Base-by-base conservation (phyloP, 2,113 vertebrate species). In the Scomber scombrus region DNA sequence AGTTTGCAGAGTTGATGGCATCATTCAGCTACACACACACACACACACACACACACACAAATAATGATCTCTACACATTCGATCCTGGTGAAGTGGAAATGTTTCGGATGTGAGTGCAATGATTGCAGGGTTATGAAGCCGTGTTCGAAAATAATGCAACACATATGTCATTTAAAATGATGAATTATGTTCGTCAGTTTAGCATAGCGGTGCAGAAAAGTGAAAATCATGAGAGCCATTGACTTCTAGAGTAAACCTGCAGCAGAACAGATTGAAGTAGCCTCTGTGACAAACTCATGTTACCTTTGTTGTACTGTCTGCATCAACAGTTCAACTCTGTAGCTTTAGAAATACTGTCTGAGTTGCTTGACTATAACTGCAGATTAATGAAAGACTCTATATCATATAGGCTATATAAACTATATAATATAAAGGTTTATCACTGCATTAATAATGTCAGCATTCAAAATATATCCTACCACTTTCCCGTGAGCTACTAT, bases 161-260 rank as follows among this genome's bases (percentile, higher is more conserved):
- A 52, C n/a, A 51, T 64, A 34, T 58, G 70, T 23, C n/a, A 11
- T 58, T 58, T 75, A 14, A 47, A 71, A 54, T 75, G 26, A 71
- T 50, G 76, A 47, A 63, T 57, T 47, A 54, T 1, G 31, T 46
- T 73, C 43, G 47, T 81, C 45, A 65, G 13, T 26, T 70, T 40
- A 12, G 74, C 45, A 46, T 34, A 4, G 50, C 21, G 72, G 57
- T 68, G 76, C 15, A 70, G 18, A 51, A n/a, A 63, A 34, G 43
- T 23, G 69, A 47, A 56, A 70, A 75, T 56, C 70, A 68, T 60
- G 34, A 13, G n/a, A 60, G 82, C 52, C 40, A 55, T n/a, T 54
- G 71, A 75, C 54, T 60, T 61, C 7, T 78, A 8, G 57, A 31
- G 51, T 52, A 18, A 76, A 68, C 49, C 55, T 63, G 64, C 57